Conservation (phyloP, 2,888 invertebrate species). For the Seira musarum region DNA sequence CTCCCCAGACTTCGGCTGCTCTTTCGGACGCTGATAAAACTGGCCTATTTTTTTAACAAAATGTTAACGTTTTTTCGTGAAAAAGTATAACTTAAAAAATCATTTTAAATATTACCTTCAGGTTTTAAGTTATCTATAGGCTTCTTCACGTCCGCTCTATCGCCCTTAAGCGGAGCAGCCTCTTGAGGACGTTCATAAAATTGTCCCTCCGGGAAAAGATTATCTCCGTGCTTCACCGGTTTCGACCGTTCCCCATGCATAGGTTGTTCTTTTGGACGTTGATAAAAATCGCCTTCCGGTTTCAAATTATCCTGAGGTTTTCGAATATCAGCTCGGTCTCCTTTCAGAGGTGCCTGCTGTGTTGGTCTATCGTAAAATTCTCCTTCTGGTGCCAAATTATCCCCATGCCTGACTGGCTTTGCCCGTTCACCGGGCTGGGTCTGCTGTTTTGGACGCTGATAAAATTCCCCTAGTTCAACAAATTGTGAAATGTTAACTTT, state of each 20-base stretch:
- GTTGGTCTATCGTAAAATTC: conserved; percentile 72
- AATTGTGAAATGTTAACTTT: conserved; percentile 72
- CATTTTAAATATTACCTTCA: conserved; percentile 46
- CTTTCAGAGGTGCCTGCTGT: conserved; percentile 44
- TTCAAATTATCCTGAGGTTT: conserved; percentile 24
- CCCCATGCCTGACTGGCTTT: conserved; percentile 68
- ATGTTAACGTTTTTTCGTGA: not conserved
- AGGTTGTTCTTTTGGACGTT: conserved; percentile 73
- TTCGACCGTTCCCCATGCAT: conserved; percentile 74
- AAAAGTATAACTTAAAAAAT: not conserved
- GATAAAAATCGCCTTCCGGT: conserved; percentile 75
- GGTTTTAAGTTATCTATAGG: conserved; percentile 71
- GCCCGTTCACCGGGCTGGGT: conserved; percentile 69
- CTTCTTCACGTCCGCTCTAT: conserved; percentile 72
- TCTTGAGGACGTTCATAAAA: conserved; percentile 76
- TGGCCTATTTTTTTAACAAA: conserved; percentile 72
- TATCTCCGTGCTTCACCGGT: conserved; percentile 64
- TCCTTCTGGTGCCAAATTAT: conserved; percentile 77
- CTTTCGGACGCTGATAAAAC: conserved; percentile 72
- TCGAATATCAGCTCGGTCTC: conserved; percentile 72
- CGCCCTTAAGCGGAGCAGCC: conserved; percentile 68
- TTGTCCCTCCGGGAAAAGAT: conserved; percentile 76
- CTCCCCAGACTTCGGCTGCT: conserved; percentile 75
- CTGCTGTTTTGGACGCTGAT: conserved; percentile 71
- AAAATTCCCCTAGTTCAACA: conserved; percentile 72